A percentile compares a stretch with the other conserved stretches of the same genome.
These are phyloP conservation scores for Neosalanx taihuensis DNA, from an alignment of 2,797 vertebrate genomes.

Conservation along the genomic window DNA sequence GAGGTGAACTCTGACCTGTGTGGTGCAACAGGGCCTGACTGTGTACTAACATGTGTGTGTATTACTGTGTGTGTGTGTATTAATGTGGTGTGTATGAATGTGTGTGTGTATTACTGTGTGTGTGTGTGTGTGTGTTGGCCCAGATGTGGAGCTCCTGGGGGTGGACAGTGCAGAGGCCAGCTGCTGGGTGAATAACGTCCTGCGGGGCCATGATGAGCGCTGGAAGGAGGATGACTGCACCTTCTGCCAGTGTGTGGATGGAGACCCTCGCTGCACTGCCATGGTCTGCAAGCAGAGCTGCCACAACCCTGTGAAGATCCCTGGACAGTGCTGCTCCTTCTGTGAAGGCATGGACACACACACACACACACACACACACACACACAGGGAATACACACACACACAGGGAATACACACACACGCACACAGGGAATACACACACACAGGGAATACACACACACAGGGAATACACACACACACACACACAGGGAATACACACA, in stretches of 20 bases:
- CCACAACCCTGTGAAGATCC: conserved; percentile 79
- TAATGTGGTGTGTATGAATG: not conserved
- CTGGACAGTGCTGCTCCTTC: conserved; percentile 81
- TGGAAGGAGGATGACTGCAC: conserved; percentile 85
- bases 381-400: not conserved
- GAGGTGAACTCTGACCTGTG: too few relatives aligned
- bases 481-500: not conserved
- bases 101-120: not conserved
- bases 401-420: conserved; percentile 8
- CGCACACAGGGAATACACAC: conserved; percentile 1
- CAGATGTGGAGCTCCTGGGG: conserved; percentile 75
- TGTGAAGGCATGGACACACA: conserved; percentile 70
- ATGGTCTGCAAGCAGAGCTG: conserved; percentile 85
- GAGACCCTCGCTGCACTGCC: conserved; percentile 78
- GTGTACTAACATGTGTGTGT: too few relatives aligned
- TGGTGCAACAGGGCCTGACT: too few relatives aligned
- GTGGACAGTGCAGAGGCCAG: conserved; percentile 74
- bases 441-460: too few relatives aligned
- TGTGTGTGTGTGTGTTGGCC: not conserved
- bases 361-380: conserved; percentile 12
- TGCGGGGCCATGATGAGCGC: conserved; percentile 76
- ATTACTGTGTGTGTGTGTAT: too few relatives aligned
- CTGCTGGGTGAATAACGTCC: conserved; percentile 76
- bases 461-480: not conserved
- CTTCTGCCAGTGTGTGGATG: conserved; percentile 81